Base-by-base conservation (phyloP, 2,888 invertebrate species). In the Netelia melanura region DNA sequence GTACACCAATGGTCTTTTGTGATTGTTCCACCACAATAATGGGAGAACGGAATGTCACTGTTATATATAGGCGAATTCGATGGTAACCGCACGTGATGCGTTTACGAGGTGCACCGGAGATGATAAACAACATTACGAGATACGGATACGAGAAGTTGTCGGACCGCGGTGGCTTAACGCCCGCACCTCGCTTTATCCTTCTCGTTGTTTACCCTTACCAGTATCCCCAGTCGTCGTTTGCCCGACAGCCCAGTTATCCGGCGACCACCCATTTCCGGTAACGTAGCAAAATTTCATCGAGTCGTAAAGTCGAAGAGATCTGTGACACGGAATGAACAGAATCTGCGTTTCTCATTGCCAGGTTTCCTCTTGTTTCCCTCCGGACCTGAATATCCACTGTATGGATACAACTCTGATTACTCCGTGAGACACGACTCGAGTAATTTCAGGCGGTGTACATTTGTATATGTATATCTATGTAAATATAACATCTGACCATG, bases 51-150 rank as follows among this genome's bases (percentile, higher is more conserved):
- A 67, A 67, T 61, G 68, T 68, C 21, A 61, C 21, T 67, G 23
- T 52, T 43, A 1, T 61, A 52, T 54, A 71, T 52, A 6, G 38
- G 52, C 70, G 70, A 70, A 70, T 75, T 75, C 70, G 54, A 64
- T 70, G 62, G 38, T 75, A 75, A 75, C 81, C 75, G 62, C 81
- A 74, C 54, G 68, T 81, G 79, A 79, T 84, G 81, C 87, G 43
- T 85, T 87, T 80, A 81, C 87, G 81, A 87, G 83, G 83, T 80
- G 78, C 70, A 81, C 77, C 77, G 81, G 65, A 75, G 71, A 77
- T 85, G 87, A 89, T 89, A 88, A 88, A 86, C 70, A 71, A 84
- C 84, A 76, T 87, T 87, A 87, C 88, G 88, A 87, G 84, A 52
- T 80, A 75, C 86, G 83, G 85, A 86, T 75, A 82, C 79, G 81